Base-by-base conservation (phyloP, 2,113 vertebrate species). In the Panurus biarmicus region DNA sequence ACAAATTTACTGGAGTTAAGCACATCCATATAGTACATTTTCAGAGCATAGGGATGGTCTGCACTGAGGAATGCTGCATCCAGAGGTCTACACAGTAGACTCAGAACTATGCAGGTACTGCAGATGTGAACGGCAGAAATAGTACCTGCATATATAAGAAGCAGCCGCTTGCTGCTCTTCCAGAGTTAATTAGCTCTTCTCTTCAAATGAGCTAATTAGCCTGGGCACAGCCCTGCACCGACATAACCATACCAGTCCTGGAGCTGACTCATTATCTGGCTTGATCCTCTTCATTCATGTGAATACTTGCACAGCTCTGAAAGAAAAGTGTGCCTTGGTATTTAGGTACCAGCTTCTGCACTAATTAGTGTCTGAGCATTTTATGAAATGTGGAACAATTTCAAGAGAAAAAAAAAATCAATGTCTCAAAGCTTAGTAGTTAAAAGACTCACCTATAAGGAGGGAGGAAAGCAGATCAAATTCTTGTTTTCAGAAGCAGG, bases 191-290 rank as follows among this genome's bases (percentile, higher is more conserved):
- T 92, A 94, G 71, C 85, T 82, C 51, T 88, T 93, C 88, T 70
- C 64, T 92, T 90, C 88, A 90, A 94, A 92, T 92, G 76, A 94
- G 44, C 51, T 96, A 91, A 96, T 96, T 94, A 96, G 87, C 72
- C 62, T 18, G 75, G 92, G 95, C 85, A 77, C 58, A 93, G 74
- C 54, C 75, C 47, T 86, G 75, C 67, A 88, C 72, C 7, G 5
- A 80, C 78, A 95, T 50, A 95, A 70, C 92, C 56, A 44, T 64
- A 73, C 87, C 71, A 72, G 51, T 94, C 88, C 79, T 95, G 83
- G 69, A 96, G 90, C 75, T 93, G 88, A 96, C 90, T 96, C 92
- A 94, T 95, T 94, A 95, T 72, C 56, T 86, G 64, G 56, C 79
- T 95, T 95, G 92, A 94, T 67, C 56, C 56, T 86, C 65, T 88